phyloP scores from a whole-genome alignment of 2,888 invertebrate species.

The Coenonympha glycerion region DNA sequence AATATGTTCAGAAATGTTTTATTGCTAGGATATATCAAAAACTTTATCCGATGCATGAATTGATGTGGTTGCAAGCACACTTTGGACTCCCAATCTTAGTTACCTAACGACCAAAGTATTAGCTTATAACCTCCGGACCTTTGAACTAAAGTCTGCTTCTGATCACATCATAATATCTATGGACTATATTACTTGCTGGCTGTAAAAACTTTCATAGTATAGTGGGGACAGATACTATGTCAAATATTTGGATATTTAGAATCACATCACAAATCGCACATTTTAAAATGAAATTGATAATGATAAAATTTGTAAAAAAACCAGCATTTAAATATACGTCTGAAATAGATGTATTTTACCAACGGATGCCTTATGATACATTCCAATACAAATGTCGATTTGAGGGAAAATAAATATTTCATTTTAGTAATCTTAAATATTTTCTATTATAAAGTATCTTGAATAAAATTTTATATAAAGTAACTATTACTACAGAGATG shows the following conservation, averaged over 20 bases:
- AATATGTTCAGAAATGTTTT: neutral
- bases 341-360: constrained; percentile 47
- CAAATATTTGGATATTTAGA: neutral
- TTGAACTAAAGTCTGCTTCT: constrained; percentile 35
- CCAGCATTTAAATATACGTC: constrained; percentile 7
- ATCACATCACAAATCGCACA: neutral
- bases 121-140: constrained; percentile 27
- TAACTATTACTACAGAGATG: too few species aligned
- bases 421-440: too few species aligned
- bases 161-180: constrained; percentile 37
- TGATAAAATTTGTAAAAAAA: neutral
- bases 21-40: neutral
- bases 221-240: neutral
- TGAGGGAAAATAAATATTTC: too few species aligned
- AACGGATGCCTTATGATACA: constrained; percentile 61
- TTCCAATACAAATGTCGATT: constrained; percentile 27
- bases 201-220: neutral
- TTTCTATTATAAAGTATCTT: too few species aligned
- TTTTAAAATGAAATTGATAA: too few species aligned
- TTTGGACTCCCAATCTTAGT: constrained; percentile 47
- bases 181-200: neutral
- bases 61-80: constrained; percentile 41
- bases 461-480: too few species aligned
- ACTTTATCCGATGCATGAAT: constrained; percentile 8
- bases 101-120: constrained; percentile 70